Base-by-base conservation (phyloP, 2,888 invertebrate genomes). In the Heliconius erato region DNA sequence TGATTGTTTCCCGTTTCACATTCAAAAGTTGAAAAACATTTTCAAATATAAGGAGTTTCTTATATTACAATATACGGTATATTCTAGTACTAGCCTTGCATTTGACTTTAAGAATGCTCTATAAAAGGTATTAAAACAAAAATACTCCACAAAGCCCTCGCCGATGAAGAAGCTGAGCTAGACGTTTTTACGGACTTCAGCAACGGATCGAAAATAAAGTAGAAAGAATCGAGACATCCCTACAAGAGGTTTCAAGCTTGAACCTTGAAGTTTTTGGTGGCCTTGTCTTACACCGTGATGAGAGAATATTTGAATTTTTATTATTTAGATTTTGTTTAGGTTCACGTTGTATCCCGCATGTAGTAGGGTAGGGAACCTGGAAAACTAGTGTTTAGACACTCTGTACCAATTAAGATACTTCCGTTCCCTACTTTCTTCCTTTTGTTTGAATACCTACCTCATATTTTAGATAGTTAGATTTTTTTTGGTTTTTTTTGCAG, bases 221-320 rank as follows among this genome's bases (percentile, higher is more conserved):
- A 92, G 91, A 94, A 81, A 95, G 94, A 94, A 94, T 95, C 95
- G 94, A 95, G 95, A 95, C 95, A 94, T 95, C 95, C 94, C 93
- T 92, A 93, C 91, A 89, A 90, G 89, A 90, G 88, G 96, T 95
- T 94, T 95, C 94, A 94, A 95, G 95, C 93, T 90, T 90, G 89
- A 91, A 90, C 89, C 90, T 92, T 92, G 90, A 91, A 90, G 92
- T 91, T 92, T 89, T 89, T 79, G 76, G 88, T 85, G 87, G 86
- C 79, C 80, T 84, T 32, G 65, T 86, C 71, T 92, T 85, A 94
- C 93, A 95, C 93, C 87, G 91, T 81, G 85, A 49, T 63, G 3
- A 4, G 1, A n/a, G 11, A n/a, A 28, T 26, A 12, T 67, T 28
- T 6, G 3, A 63, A 28, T 16, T 28, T 28, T 67, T 32, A 3